Evolutionary conservation across 2,888 invertebrate genomes (phyloP), one percentile per base, ranked within the genome.

Genomic region (Lathronympha strigana): DNA sequence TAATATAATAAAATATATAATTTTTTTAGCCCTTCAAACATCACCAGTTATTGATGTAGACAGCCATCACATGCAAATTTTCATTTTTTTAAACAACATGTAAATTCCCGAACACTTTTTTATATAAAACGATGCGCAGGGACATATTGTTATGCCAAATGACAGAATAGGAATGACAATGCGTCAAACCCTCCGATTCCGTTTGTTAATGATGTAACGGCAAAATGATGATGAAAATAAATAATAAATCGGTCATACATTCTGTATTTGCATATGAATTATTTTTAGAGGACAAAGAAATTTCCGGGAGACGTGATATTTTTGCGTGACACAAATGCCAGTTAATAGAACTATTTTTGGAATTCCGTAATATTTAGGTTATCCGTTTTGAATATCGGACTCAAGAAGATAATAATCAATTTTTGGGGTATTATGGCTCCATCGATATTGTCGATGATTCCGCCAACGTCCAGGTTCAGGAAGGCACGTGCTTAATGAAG

Each of bases 121-220:
- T 78, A 72, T 73, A 73, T 62, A 69, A 76, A 79, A 80, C 75
- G 79, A 82, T 77, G 81, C 79, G 79, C 76, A 72, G 69, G 69
- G 63, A 62, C 55, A 66, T 71, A 82, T 86, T 87, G 83, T 87
- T 75, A 83, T 83, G 79, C 77, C 71, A 76, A 79, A 80, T 76
- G 77, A 73, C 71, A 72, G 70, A 66, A 70, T 72, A 70, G 71
- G 70, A 75, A 74, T 76, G 69, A 78, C 77, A 80, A 80, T 81
- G 71, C 50, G 51, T 28, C 66, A 57, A 51, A 49, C 61, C 67
- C 66, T 61, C 54, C 57, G 51, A 63, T 66, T 66, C 36, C 40
- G 51, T 61, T 69, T 51, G 36, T 58, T 58, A 64, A 64, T 58
- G 58, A 64, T 45, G 51, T 33, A 53, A 64, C 64, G 58, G 51